Percentiles rank a stretch among this genome's conserved stretches.
Evolutionary conservation across 1,140 invertebrate genomes (phyloP).

Genomic region (Drosophila setifemur): DNA sequence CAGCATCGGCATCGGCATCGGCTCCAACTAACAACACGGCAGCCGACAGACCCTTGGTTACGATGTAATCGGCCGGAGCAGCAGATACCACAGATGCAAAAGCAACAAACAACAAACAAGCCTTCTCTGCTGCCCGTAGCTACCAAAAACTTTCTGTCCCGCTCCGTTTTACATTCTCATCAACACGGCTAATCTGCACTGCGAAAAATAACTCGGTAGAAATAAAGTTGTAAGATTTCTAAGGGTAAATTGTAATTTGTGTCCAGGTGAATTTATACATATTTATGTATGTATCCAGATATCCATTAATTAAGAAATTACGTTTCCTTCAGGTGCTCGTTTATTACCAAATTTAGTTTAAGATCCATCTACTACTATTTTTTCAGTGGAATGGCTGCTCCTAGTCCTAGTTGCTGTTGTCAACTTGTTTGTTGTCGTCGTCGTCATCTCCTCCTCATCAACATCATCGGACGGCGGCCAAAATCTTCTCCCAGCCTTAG

Average conservation of each 20-base stretch:
- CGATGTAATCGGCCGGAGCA: constrained; percentile 52
- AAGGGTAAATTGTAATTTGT: no score
- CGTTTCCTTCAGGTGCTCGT: no score
- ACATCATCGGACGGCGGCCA: constrained; percentile 26
- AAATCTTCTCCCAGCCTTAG: constrained; percentile 42
- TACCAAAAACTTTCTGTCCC: constrained; percentile 44
- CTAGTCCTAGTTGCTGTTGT: constrained; percentile 39
- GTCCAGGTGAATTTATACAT: no score
- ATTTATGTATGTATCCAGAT: no score
- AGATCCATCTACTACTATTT: constrained; percentile 19
- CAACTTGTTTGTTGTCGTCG: constrained; percentile 46
- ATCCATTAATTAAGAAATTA: no score
- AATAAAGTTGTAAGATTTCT: neutral
- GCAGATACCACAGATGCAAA: constrained; percentile 24
- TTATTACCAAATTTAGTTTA: no score
- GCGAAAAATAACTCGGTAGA: neutral
- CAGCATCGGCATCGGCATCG: no score
- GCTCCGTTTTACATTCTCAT: constrained; percentile 24
- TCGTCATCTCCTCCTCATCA: constrained; percentile 66
- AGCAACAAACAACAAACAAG: constrained; percentile 57
- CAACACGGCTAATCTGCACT: constrained; percentile 35
- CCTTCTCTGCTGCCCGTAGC: constrained; percentile 71
- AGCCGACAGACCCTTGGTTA: constrained; percentile 50
- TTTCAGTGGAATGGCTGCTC: constrained; percentile 23
- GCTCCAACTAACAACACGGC: constrained; percentile 39